Evolutionary conservation across 2,888 invertebrate species (phyloP), one percentile per base, ranked within the genome.

Genomic region (Gastracanthus pulcherrimus): DNA sequence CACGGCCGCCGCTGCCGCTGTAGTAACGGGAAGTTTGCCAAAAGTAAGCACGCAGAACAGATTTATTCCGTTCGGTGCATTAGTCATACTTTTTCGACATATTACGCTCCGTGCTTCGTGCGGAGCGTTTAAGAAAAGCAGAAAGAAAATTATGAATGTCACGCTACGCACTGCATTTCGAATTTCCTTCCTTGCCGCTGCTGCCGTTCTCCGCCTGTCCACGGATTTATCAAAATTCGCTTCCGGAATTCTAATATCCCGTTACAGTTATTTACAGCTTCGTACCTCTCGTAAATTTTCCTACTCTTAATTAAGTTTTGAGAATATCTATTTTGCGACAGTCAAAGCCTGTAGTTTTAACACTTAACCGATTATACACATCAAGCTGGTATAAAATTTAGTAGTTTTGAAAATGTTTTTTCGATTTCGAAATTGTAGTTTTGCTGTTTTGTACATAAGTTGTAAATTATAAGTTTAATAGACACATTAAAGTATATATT

Each of bases 11-110:
- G 3, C 31, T 23, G 31, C 41, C 29, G 64, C 76, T 64, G 67
- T 82, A 76, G 83, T 79, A 83, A 80, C 76, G 84, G 84, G 84
- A 85, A 86, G 82, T 84, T 82, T 85, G 86, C 85, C 86, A 86
- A 85, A 82, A 83, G 85, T 84, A 83, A 85, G 84, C 86, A 86
- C 85, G 86, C 85, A 84, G 84, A 86, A 85, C 85, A 85, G 86
- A 86, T 86, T 86, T 86, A 86, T 86, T 85, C 85, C 83, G 78
- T 85, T 86, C 80, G 83, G 70, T 83, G 82, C 77, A 80, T 83
- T 83, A 83, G 83, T 83, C 83, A 83, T 82, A 71, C 83, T 80
- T 83, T 83, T 80, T 83, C 76, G 81, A 82, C 76, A 64, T 82
- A 80, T 82, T 80, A 82, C 76, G 74, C 80, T 64, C n/a, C 67